Evolutionary conservation across 2,888 invertebrate species (phyloP), one percentile per base, ranked within the genome.

Genomic region (Rhagophthalmus giganteus): DNA sequence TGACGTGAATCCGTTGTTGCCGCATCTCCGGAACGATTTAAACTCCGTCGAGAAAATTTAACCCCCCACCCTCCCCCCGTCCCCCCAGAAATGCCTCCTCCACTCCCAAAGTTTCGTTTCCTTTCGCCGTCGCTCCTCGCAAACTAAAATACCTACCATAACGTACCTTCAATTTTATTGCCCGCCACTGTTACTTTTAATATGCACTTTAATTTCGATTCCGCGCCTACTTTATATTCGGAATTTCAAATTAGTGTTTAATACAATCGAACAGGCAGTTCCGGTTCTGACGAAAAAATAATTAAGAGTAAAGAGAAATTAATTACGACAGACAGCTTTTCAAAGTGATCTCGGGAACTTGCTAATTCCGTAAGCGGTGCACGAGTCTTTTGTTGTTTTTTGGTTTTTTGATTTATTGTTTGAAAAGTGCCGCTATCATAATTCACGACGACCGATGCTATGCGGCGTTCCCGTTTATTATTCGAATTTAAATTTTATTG

Each of bases 1-100:
- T 59, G 59, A 59, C 54, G 54, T 44, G 59, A 59, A 59, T 59
- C 46, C 52, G 48, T 50, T 55, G 42, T 56, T 52, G 25, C 20
- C 28, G 33, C 30, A 25, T 20, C 35, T 33, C 33, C 33, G 39
- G 40, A 53, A 32, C 53, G 38, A 42, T 47, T 48, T 48, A 44
- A 47, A 51, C 45, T 50, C 34, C 26, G 32, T 33, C 34, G 15
- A 24, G 35, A 31, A 33, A 38, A 26, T 12, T 14, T 24, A 9
- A 28, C 9, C 27, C 13, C 15, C 30, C n/a, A n/a, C n/a, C n/a
- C n/a, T n/a, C n/a, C n/a, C n/a, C n/a, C n/a, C n/a, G n/a, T n/a
- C n/a, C n/a, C n/a, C n/a, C n/a, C n/a, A n/a, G 28, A 30, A 27
- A 39, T 39, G 6, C 11, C 2, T 11, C 30, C 27, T 34, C 31